These are phyloP conservation scores for Scytalopus superciliaris DNA, from an alignment of 2,113 vertebrate species.

Conservation along the genomic window DNA sequence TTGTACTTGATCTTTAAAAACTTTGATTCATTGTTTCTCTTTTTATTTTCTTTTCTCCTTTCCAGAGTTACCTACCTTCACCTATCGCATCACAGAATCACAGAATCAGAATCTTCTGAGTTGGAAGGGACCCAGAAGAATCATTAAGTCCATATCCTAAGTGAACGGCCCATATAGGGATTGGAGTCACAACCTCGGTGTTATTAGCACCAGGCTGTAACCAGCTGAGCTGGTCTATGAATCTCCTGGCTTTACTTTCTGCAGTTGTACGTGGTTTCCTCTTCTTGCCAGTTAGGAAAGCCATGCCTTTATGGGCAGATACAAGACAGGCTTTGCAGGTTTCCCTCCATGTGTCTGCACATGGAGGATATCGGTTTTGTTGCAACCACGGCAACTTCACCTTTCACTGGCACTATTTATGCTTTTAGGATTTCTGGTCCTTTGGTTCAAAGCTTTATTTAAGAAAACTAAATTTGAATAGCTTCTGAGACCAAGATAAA, in stretches of 20 bases:
- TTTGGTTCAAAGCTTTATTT: background rate
- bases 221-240: background rate
- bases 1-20: background rate
- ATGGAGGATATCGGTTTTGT: background rate
- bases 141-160: background rate
- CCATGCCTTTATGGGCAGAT: background rate
- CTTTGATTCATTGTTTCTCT: background rate
- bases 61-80: background rate
- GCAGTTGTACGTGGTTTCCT: background rate
- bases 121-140: background rate
- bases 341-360: background rate
- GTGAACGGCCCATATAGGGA: background rate
- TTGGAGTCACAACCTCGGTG: background rate
- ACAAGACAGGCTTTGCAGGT: background rate
- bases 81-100: background rate
- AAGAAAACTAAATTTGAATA: background rate
- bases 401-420: background rate
- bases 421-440: background rate
- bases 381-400: background rate
- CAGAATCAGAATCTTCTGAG: background rate
- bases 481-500: background rate
- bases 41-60: background rate
- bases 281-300: background rate
- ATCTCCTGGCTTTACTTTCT: background rate
- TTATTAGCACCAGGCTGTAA: background rate